Percentiles rank a stretch among this genome's conserved stretches.
Conservation (phyloP, 2,113 vertebrate genomes). For the Tupaia tana region DNA sequence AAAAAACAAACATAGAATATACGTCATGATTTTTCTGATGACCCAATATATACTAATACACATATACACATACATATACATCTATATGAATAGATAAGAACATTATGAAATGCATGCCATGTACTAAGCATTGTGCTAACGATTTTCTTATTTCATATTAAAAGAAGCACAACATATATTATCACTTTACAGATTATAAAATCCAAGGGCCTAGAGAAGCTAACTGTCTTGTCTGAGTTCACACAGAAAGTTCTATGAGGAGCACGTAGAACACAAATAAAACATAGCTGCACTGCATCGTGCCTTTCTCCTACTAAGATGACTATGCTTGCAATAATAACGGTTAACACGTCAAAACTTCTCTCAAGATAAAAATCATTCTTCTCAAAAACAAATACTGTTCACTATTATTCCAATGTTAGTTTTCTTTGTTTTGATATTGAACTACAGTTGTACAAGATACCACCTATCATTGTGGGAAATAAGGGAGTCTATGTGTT, state of each 20-base stretch:
- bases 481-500: neutral
- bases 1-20: no score
- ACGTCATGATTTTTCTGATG: no score
- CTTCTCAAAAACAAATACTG: neutral
- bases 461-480: neutral
- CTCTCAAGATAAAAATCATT: neutral
- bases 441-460: neutral
- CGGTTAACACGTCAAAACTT: neutral
- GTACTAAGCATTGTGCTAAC: neutral
- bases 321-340: neutral
- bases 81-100: no score
- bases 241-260: neutral
- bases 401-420: neutral
- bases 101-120: neutral
- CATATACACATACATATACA: neutral
- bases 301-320: neutral
- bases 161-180: neutral
- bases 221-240: neutral
- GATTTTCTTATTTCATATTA: neutral
- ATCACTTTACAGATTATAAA: slow-evolving; percentile 2
- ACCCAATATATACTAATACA: neutral
- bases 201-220: neutral
- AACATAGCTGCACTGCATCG: neutral
- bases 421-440: slow-evolving; percentile 14
- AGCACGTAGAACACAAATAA: neutral